A percentile compares a stretch with the other conserved stretches of the same genome.
Conservation (phyloP, 1,140 invertebrate species). For the Chironomus striatipennis region DNA sequence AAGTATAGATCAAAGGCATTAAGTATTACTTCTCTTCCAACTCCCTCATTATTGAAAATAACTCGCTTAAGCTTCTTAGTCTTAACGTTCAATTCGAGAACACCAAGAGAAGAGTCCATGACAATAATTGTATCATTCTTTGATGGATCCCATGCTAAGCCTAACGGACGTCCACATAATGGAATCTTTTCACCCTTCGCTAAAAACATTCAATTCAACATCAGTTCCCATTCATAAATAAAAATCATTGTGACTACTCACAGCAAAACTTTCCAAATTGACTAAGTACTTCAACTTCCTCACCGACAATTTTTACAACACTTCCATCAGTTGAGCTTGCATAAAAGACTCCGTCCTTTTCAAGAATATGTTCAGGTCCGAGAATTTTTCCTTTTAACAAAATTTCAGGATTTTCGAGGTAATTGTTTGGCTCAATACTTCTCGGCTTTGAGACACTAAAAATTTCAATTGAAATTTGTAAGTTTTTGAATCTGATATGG, state of each 20-base stretch:
- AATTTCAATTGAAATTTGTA: neutral
- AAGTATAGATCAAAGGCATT: no score
- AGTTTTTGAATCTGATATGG: no score
- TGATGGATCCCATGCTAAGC: constrained; percentile 61
- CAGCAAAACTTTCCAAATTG: constrained; percentile 73
- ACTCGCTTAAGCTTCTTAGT: constrained; percentile 50
- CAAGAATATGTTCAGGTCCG: constrained; percentile 63
- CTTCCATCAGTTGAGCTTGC: constrained; percentile 57
- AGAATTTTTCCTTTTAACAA: constrained; percentile 53
- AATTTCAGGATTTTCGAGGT: constrained; percentile 51
- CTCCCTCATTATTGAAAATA: constrained; percentile 42
- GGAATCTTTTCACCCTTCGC: constrained; percentile 47
- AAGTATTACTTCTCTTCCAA: constrained; percentile 40
- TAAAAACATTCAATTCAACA: constrained; percentile 40
- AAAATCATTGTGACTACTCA: no score
- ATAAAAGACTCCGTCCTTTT: constrained; percentile 58
- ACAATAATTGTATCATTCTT: constrained; percentile 56
- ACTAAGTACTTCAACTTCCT: constrained; percentile 46
- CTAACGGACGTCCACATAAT: constrained; percentile 69
- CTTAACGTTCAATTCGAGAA: constrained; percentile 67
- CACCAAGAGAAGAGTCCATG: constrained; percentile 70
- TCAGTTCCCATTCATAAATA: no score
- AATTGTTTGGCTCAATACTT: constrained; percentile 44
- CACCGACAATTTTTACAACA: constrained; percentile 55
- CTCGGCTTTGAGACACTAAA: constrained; percentile 34